These are phyloP conservation scores for Anthonomus grandis DNA, from an alignment of 1,140 invertebrate species.

Conservation along the genomic window DNA sequence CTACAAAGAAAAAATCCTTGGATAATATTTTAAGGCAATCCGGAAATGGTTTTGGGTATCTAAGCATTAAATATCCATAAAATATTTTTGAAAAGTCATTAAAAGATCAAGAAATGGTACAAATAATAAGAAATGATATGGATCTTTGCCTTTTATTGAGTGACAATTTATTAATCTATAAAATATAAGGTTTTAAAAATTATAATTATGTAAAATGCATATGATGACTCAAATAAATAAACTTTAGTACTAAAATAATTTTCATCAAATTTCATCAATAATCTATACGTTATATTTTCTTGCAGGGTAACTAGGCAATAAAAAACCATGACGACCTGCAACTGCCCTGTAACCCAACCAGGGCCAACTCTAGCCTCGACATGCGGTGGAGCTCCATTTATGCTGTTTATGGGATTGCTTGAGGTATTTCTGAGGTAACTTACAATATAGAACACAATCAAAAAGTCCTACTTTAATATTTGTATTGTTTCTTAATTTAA, in stretches of 20 bases:
- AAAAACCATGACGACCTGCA: conserved; percentile 38
- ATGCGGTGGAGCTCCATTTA: conserved; percentile 75
- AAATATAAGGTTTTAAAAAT: too few relatives aligned
- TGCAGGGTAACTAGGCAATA: background rate
- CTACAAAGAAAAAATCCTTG: too few relatives aligned
- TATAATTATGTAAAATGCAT: too few relatives aligned
- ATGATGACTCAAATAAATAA: background rate
- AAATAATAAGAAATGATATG: background rate
- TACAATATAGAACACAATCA: background rate
- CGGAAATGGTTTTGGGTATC: too few relatives aligned
- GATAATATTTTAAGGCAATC: too few relatives aligned
- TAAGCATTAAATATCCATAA: too few relatives aligned
- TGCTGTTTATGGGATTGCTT: conserved; percentile 83
- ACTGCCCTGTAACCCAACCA: conserved; percentile 68
- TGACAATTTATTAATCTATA: background rate
- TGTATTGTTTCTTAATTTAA: background rate
- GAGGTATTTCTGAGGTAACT: conserved; percentile 66
- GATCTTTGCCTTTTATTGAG: background rate
- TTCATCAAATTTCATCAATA: background rate
- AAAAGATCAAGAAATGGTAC: background rate
- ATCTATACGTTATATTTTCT: background rate
- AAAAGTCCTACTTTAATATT: background rate
- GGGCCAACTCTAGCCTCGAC: conserved; percentile 76
- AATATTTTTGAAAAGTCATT: too few relatives aligned
- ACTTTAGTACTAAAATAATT: background rate